These are phyloP conservation scores for Xylocopa sonorina DNA, from an alignment of 1,140 invertebrate species.

Conservation along the genomic window DNA sequence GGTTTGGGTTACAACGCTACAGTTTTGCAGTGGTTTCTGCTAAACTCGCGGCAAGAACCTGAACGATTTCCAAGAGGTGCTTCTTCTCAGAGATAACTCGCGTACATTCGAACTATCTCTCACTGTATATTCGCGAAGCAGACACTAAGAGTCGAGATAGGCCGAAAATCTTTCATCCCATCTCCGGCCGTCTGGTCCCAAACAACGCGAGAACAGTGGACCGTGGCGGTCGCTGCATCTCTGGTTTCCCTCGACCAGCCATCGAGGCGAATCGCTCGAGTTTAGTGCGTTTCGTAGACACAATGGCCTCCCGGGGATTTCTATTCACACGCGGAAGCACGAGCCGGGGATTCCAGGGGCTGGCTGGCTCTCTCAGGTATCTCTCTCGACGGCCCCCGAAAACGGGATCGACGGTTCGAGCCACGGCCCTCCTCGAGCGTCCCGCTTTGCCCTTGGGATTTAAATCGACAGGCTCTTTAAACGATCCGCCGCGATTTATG, in stretches of 20 bases:
- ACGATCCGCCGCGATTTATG: constrained; percentile 12
- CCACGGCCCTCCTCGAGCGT: background rate
- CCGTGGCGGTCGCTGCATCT: background rate
- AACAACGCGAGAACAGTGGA: no score
- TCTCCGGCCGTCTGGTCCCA: background rate
- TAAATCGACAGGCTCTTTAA: constrained; percentile 58
- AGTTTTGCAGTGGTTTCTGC: no score
- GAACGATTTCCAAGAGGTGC: no score
- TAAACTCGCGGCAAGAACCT: no score
- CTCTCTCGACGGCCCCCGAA: background rate
- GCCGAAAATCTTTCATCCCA: background rate
- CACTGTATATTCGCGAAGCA: no score
- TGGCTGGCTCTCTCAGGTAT: constrained; percentile 31
- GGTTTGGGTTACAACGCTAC: no score
- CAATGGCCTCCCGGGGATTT: constrained; percentile 8
- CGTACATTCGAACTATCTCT: no score
- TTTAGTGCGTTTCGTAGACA: constrained; percentile 8
- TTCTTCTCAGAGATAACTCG: no score
- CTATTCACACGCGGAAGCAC: constrained; percentile 20
- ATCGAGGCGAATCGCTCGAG: constrained; percentile 6
- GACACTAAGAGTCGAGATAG: no score
- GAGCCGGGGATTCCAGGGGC: constrained; percentile 21
- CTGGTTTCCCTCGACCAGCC: background rate
- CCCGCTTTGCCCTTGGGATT: constrained; percentile 29
- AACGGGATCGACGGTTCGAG: constrained; percentile 16